These are phyloP conservation scores for Battus philenor DNA, from an alignment of 1,140 invertebrate species.

Conservation along the genomic window DNA sequence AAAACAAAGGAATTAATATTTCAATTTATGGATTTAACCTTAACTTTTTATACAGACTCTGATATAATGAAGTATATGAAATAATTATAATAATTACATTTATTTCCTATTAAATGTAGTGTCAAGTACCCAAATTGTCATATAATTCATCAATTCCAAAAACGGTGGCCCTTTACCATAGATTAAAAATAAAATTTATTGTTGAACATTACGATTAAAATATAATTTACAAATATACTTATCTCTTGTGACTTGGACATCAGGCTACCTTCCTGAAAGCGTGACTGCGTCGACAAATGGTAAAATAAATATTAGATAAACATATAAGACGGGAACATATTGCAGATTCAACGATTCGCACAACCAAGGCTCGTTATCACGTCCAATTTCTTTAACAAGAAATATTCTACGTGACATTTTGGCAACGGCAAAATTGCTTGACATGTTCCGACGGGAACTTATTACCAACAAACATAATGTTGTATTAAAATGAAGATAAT, in stretches of 20 bases:
- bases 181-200: too few relatives aligned
- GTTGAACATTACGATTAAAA: too few relatives aligned
- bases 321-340: slow-evolving; percentile 6
- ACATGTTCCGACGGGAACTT: not conserved
- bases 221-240: too few relatives aligned
- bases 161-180: too few relatives aligned
- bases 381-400: slow-evolving; percentile 28
- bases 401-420: slow-evolving; percentile 17
- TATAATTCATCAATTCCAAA: too few relatives aligned
- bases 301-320: slow-evolving; percentile 27
- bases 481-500: not conserved
- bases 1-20: too few relatives aligned
- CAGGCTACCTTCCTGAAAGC: slow-evolving; percentile 20
- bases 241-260: slow-evolving; percentile 5
- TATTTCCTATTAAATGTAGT: too few relatives aligned
- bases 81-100: too few relatives aligned
- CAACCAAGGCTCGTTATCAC: slow-evolving; percentile 31
- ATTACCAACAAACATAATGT: not conserved
- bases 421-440: not conserved
- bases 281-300: slow-evolving; percentile 24
- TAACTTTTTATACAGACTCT: too few relatives aligned
- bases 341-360: slow-evolving; percentile 9
- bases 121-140: too few relatives aligned
- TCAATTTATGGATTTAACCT: too few relatives aligned
- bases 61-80: too few relatives aligned